Conservation (phyloP, 2,113 vertebrate genomes). For the Tyrannus savana region DNA sequence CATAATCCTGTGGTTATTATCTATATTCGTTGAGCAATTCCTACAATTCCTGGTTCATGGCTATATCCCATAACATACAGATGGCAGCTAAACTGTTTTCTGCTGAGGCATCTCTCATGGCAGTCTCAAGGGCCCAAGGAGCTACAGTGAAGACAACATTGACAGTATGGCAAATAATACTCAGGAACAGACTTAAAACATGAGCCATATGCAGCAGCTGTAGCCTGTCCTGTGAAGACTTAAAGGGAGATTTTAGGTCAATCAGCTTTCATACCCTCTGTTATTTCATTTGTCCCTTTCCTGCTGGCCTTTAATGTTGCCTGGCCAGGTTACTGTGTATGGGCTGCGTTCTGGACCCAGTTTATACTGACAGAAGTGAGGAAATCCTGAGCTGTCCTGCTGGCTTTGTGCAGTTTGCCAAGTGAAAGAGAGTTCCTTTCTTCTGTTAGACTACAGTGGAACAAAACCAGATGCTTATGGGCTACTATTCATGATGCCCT, state of each 20-base stretch:
- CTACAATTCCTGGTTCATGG: neutral
- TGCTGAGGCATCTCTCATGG: neutral
- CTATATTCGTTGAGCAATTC: neutral
- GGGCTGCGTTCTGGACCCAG: neutral
- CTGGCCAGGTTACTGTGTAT: neutral
- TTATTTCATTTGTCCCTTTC: neutral
- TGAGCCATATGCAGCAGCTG: neutral
- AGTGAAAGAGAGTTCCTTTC: neutral
- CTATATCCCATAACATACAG: neutral
- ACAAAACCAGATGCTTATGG: neutral
- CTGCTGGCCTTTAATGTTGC: neutral
- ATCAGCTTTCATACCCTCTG: neutral
- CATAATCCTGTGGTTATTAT: constrained; percentile 2
- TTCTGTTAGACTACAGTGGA: neutral
- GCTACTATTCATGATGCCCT: neutral
- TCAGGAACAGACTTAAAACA: neutral
- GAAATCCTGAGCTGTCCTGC: neutral
- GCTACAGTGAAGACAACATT: neutral
- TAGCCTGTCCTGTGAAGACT: neutral
- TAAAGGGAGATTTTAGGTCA: neutral
- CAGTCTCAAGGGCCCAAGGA: neutral
- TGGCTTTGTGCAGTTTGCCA: neutral
- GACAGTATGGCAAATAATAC: neutral
- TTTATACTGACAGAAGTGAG: neutral
- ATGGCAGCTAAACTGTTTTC: neutral